Evolutionary conservation across 2,888 invertebrate species (phyloP).

Genomic region (Spatulosminthurus flaviceps): DNA sequence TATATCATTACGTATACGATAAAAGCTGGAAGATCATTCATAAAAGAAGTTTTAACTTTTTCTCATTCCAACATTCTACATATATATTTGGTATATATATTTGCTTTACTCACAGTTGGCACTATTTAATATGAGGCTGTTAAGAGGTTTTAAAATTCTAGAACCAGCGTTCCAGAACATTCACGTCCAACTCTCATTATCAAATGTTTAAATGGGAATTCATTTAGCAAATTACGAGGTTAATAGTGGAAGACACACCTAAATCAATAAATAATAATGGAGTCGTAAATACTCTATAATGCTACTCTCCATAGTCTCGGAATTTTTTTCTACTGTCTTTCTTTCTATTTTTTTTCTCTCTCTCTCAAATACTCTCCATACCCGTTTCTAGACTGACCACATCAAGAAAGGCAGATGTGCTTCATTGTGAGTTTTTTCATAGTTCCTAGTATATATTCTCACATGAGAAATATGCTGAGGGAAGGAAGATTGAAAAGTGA

Average conservation of each 20-base stretch:
- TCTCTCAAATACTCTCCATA: too few relatives aligned
- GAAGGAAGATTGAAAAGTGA: too few relatives aligned
- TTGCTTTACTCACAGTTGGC: too few relatives aligned
- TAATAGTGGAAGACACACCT: constrained; percentile 44
- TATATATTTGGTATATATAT: neutral
- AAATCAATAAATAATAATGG: constrained; percentile 46
- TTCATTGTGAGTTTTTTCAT: too few relatives aligned
- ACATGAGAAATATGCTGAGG: too few relatives aligned
- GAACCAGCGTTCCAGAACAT: neutral
- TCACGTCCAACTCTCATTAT: neutral
- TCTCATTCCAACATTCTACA: neutral
- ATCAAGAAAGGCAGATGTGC: neutral
- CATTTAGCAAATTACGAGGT: constrained; percentile 43
- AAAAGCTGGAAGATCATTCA: neutral
- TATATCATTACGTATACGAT: neutral
- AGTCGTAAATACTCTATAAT: constrained; percentile 35
- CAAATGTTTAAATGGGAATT: constrained; percentile 26
- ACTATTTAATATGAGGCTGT: too few relatives aligned
- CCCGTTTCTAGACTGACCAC: neutral
- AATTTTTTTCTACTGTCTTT: neutral
- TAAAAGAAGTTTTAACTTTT: neutral
- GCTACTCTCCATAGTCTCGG: neutral
- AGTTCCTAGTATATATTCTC: too few relatives aligned
- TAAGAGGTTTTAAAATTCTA: neutral
- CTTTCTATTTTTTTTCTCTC: too few relatives aligned